Percentiles rank a stretch among this genome's conserved stretches.
Conservation (phyloP, 2,113 vertebrate genomes). For the Dasypus novemcinctus region DNA sequence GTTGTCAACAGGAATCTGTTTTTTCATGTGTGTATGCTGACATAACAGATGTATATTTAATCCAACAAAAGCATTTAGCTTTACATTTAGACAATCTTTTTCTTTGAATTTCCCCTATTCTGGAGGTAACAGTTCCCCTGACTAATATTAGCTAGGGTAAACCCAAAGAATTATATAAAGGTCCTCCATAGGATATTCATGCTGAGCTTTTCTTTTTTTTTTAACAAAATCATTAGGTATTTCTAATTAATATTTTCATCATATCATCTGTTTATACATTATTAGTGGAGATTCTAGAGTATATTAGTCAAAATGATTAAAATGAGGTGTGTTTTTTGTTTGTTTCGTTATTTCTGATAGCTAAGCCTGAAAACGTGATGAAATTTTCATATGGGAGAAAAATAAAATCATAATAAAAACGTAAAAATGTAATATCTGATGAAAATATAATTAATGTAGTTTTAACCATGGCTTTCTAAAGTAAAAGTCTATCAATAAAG, state of each 20-base stretch:
- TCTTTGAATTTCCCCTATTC: neutral
- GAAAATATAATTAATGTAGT: neutral
- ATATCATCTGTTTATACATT: neutral
- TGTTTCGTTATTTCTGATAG: neutral
- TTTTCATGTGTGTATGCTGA: neutral
- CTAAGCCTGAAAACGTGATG: neutral
- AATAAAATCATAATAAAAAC: neutral
- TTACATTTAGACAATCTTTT: neutral
- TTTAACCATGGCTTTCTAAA: neutral
- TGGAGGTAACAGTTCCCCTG: neutral
- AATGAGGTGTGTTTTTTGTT: neutral
- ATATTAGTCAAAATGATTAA: slow-evolving; percentile 16
- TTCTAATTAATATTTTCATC: neutral
- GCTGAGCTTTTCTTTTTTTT: neutral
- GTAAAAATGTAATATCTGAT: neutral
- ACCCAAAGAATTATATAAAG: neutral
- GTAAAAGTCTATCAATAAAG: neutral
- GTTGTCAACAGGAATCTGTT: slow-evolving; percentile 26
- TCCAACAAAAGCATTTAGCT: neutral
- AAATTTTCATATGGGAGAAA: neutral
- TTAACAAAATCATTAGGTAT: neutral
- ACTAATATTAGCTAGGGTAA: neutral
- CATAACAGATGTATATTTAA: slow-evolving; percentile 17
- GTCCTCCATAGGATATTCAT: neutral
- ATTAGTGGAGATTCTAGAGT: neutral